Evolutionary conservation across 2,888 invertebrate genomes (phyloP).

Genomic region (Lasioglossum marginatum): DNA sequence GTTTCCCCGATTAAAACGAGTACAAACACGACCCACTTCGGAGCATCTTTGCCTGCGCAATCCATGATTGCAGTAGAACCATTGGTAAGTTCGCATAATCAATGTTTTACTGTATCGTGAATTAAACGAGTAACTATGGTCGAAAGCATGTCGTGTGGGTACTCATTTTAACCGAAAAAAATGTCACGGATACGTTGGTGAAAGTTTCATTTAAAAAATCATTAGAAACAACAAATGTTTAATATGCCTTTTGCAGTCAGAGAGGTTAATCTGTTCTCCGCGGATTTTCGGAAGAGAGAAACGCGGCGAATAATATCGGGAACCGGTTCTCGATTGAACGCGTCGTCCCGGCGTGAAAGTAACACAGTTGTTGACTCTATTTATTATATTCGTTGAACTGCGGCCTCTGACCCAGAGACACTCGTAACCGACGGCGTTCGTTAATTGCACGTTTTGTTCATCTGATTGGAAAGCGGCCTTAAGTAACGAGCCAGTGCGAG

Average conservation of each 20-base stretch:
- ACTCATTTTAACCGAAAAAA: neutral
- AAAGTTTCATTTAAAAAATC: neutral
- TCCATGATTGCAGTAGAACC: neutral
- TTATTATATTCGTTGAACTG: constrained; percentile 10
- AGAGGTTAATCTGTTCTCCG: neutral
- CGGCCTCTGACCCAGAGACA: neutral
- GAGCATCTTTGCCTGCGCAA: neutral
- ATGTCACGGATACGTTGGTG: neutral
- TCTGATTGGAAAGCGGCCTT: constrained; percentile 2
- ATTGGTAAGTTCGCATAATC: neutral
- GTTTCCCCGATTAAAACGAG: neutral
- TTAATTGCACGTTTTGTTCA: neutral
- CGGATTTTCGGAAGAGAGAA: neutral
- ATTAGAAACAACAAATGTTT: neutral
- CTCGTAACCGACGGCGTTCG: constrained; percentile 1
- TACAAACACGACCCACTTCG: neutral
- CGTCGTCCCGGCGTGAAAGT: neutral
- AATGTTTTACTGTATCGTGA: neutral
- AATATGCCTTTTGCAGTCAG: neutral
- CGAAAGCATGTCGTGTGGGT: neutral
- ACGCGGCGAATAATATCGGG: neutral
- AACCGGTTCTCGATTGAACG: neutral
- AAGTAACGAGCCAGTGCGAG: neutral
- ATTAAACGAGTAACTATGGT: neutral
- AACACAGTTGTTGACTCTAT: neutral